Base-by-base conservation (phyloP, 2,797 vertebrate genomes). In the Chelmon rostratus region DNA sequence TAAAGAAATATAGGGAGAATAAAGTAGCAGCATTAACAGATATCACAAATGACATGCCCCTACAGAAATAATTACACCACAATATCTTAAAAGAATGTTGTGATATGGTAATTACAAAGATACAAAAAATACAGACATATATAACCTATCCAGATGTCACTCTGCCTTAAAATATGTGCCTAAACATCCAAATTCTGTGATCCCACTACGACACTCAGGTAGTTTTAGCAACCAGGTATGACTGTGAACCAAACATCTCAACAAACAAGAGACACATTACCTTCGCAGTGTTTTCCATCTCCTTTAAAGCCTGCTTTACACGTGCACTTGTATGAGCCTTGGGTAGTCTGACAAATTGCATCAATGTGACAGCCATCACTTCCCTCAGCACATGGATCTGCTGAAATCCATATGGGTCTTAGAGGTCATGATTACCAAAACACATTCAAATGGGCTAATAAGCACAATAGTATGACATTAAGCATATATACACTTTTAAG, bases 301-400 rank as follows among this genome's bases (percentile, higher is more conserved):
- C 98, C 98, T 85, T 96, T 97, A 95, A 96, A 99, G 58, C 98
- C 98, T 68, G 97, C 91, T 93, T 96, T 99, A 88, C 98, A 99
- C 59, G 83, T 96, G 94, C 98, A 99, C 94, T 98, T 99, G 94
- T 98, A 99, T 8, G 97, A 97, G 82, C 95, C 94, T 28, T 93
- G 96, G 28, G 96, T 97, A 86, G 97, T 98, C 75, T 99, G 97
- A 94, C 98, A 99, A 95, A 99, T 95, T 52, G 98, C 98, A 86
- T 99, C 96, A 37, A 96, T 94, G 90, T 99, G 98, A 96, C 98
- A 99, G 93, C 96, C 96, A 82, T 99, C 98, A 66, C 96, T 96
- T 74, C 96, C 96, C 76, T 96, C 95, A 68, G 96, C 92, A 88
- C 98, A 99, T 37, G 97, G 96, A 47, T 99, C 98, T 92, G 95